Conservation (phyloP, 2,888 invertebrate genomes). For the Coecobrya sp. region DNA sequence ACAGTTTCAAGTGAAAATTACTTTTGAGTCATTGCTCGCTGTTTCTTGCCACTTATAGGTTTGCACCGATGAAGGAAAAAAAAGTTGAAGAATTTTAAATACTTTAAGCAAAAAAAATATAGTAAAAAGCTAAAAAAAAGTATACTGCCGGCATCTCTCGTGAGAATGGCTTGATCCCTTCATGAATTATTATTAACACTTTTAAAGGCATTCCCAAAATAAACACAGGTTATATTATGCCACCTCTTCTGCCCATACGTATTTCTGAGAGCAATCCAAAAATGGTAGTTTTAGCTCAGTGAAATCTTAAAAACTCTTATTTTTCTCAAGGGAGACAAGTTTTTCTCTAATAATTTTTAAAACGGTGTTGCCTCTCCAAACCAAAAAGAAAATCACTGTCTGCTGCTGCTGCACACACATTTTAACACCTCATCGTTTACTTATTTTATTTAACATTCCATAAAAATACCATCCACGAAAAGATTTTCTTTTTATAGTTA, state of each 20-base stretch:
- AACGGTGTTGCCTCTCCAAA: background rate
- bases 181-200: too few species aligned
- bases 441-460: background rate
- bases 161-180: too few species aligned
- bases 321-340: background rate
- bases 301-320: background rate
- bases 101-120: background rate
- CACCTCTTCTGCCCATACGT: background rate
- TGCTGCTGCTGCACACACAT: too few species aligned
- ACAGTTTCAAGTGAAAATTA: background rate
- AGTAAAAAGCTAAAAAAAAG: too few species aligned
- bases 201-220: background rate
- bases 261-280: slow-evolving; percentile 12
- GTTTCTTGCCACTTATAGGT: background rate
- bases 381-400: background rate
- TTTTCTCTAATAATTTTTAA: background rate
- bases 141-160: too few species aligned
- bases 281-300: background rate
- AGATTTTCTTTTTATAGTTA: too few species aligned
- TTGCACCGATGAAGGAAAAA: background rate
- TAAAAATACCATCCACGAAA: background rate
- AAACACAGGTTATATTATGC: background rate
- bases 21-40: background rate
- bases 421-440: background rate
- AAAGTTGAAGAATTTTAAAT: background rate